A percentile compares a stretch with the other conserved stretches of the same genome.
phyloP scores from a whole-genome alignment of 2,113 vertebrate genomes.

The Psittacula cyanocephala region DNA sequence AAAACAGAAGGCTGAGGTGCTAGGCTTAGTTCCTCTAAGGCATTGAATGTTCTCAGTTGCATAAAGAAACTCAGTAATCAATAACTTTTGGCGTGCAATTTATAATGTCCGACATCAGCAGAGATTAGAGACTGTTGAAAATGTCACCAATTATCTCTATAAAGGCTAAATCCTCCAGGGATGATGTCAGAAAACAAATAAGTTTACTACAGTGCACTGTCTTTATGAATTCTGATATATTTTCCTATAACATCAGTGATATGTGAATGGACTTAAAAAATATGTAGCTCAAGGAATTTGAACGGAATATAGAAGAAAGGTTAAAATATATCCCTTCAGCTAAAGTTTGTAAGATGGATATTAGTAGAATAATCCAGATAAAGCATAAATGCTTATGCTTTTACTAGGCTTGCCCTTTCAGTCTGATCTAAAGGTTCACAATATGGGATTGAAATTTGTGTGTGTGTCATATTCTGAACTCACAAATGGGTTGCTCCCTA shows the following conservation, averaged over 20 bases:
- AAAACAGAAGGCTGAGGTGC: neutral
- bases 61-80: neutral
- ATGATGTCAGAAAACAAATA: slow-evolving; percentile 20
- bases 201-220: neutral
- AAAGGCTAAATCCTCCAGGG: slow-evolving; percentile 28
- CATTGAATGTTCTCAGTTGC: neutral
- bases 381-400: neutral
- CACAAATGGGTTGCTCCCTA: neutral
- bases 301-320: neutral
- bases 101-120: slow-evolving; percentile 30
- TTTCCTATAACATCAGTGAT: neutral
- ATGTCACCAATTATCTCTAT: slow-evolving; percentile 45
- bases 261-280: slow-evolving; percentile 12
- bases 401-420: neutral
- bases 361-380: neutral
- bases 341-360: neutral
- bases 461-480: neutral
- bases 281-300: neutral
- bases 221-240: slow-evolving; percentile 8
- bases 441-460: neutral
- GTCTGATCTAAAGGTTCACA: neutral
- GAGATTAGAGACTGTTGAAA: slow-evolving; percentile 47
- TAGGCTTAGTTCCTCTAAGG: neutral
- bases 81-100: neutral
- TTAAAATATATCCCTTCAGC: neutral